Percentiles rank a stretch among this genome's conserved stretches.
phyloP scores from a whole-genome alignment of 2,113 vertebrate species.

The Willisornis vidua region DNA sequence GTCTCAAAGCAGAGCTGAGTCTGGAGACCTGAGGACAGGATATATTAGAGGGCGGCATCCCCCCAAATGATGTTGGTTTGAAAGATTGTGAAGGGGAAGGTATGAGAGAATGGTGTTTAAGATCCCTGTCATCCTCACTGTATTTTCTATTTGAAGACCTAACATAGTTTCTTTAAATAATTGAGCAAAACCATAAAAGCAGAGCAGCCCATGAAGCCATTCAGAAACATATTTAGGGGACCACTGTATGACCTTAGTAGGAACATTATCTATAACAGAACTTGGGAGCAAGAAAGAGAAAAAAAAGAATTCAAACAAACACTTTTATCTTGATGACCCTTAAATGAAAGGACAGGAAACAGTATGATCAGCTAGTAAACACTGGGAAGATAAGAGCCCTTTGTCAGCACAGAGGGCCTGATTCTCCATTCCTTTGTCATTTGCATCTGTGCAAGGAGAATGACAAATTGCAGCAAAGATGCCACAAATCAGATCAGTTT shows the following conservation, averaged over 20 bases:
- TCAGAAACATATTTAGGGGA: neutral
- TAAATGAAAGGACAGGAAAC: conserved; percentile 53
- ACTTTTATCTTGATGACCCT: conserved; percentile 58
- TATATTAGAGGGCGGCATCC: fast-evolving
- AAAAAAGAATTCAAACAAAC: conserved; percentile 15
- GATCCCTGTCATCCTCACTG: neutral
- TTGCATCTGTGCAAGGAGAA: conserved; percentile 59
- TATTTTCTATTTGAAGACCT: neutral
- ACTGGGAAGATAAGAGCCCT: conserved; percentile 40
- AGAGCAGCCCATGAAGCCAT: neutral
- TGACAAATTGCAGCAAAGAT: conserved; percentile 36
- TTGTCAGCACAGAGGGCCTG: conserved; percentile 27
- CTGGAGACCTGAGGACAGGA: neutral
- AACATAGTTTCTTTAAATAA: neutral
- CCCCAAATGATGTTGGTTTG: neutral
- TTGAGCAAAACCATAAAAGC: neutral
- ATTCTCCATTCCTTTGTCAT: conserved; percentile 42
- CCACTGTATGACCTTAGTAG: neutral
- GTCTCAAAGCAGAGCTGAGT: neutral
- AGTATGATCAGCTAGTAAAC: conserved; percentile 56
- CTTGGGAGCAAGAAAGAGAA: neutral
- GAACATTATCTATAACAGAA: neutral
- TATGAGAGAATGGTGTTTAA: neutral
- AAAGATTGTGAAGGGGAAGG: neutral
- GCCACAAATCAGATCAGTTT: conserved; percentile 28